Percentiles rank a stretch among this genome's conserved stretches.
These are phyloP conservation scores for Idaea straminata DNA, from an alignment of 2,888 invertebrate species.

Conservation along the genomic window DNA sequence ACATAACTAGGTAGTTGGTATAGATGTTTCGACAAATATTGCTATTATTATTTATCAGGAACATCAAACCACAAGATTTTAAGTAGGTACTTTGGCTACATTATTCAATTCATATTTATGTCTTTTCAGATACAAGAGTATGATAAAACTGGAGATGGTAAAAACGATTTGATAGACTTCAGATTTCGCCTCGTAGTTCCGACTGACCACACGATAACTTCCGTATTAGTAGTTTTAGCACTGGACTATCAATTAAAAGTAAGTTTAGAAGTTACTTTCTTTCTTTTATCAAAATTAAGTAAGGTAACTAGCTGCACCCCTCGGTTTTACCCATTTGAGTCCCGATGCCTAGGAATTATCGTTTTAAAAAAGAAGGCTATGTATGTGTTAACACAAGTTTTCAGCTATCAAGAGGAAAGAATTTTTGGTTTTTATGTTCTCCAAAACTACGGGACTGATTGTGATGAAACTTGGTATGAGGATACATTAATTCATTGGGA, in stretches of 20 bases:
- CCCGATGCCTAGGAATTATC: no score
- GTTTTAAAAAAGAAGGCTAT: no score
- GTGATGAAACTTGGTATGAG: no score
- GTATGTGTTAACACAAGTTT: no score
- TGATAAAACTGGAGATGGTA: constrained; percentile 83
- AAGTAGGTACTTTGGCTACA: constrained; percentile 2
- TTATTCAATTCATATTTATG: not conserved
- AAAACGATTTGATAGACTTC: constrained; percentile 81
- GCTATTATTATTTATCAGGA: not conserved
- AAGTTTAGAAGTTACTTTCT: constrained; percentile 36
- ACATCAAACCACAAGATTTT: not conserved
- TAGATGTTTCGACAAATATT: not conserved
- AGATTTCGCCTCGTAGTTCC: constrained; percentile 78
- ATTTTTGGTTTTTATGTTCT: no score
- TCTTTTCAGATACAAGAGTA: constrained; percentile 82
- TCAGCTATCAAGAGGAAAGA: no score
- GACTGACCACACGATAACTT: constrained; percentile 72
- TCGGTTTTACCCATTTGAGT: no score
- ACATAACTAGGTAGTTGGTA: no score
- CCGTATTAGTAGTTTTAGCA: constrained; percentile 78
- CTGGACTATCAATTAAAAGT: constrained; percentile 83
- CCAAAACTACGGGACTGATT: no score
- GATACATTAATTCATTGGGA: no score
- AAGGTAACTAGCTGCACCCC: no score
- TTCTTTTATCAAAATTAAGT: constrained; percentile 8